These are phyloP conservation scores for Ptyas mucosa DNA, from an alignment of 2,113 vertebrate species.

Conservation along the genomic window DNA sequence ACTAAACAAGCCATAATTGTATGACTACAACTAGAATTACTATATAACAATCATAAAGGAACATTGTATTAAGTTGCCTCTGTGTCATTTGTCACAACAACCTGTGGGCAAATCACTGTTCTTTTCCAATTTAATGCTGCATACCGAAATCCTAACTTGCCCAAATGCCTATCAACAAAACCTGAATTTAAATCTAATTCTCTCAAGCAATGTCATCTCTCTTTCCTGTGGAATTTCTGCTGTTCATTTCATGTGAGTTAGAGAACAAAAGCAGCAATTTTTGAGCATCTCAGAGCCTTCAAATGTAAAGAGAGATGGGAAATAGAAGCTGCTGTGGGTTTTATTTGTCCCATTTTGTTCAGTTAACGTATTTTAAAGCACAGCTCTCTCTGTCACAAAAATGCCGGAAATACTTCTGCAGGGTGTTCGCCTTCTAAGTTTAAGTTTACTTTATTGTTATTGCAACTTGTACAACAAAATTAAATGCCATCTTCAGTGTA, in stretches of 20 bases:
- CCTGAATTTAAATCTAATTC: not conserved
- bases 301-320: not conserved
- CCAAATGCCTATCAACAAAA: not conserved
- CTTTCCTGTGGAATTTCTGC: not conserved
- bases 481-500: no score
- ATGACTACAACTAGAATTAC: not conserved
- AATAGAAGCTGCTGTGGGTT: not conserved
- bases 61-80: not conserved
- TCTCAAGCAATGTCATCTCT: not conserved
- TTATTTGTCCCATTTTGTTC: not conserved
- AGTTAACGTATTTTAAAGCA: not conserved
- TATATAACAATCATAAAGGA: not conserved
- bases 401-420: not conserved
- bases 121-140: not conserved
- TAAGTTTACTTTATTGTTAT: no score
- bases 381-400: not conserved
- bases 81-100: not conserved
- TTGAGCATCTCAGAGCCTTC: not conserved
- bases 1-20: not conserved
- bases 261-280: not conserved
- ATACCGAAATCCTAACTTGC: not conserved
- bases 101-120: not conserved
- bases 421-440: not conserved
- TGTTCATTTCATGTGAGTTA: not conserved
- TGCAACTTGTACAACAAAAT: no score